These are phyloP conservation scores for Tenthredo scrophulariae DNA, from an alignment of 2,888 invertebrate genomes.

Conservation along the genomic window DNA sequence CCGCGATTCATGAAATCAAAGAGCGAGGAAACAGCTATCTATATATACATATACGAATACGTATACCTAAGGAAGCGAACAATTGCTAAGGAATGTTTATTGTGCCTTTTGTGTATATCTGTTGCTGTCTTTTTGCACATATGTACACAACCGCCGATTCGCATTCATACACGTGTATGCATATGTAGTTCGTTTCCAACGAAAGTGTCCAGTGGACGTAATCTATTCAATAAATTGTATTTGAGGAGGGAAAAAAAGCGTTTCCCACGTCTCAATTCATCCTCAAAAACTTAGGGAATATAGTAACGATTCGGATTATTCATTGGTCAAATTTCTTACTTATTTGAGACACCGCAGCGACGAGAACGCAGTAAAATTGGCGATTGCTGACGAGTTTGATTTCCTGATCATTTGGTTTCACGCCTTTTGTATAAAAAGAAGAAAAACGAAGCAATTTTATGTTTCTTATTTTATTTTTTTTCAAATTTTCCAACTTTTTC, in stretches of 20 bases:
- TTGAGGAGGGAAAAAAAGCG: too few species aligned
- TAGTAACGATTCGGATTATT: too few species aligned
- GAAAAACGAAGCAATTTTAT: not conserved
- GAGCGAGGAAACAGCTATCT: conserved; percentile 23
- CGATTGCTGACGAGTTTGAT: too few species aligned
- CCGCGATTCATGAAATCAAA: conserved; percentile 24
- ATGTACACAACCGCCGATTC: not conserved
- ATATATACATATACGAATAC: not conserved
- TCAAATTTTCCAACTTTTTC: not conserved
- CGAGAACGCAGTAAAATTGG: too few species aligned
- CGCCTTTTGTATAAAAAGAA: not conserved
- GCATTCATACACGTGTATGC: not conserved
- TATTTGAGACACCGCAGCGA: too few species aligned
- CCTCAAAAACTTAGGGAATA: too few species aligned
- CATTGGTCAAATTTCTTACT: too few species aligned
- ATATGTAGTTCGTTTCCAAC: not conserved
- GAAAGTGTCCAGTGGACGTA: conserved; percentile 12
- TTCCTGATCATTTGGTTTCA: too few species aligned
- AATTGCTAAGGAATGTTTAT: conserved; percentile 44
- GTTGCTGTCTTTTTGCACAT: not conserved
- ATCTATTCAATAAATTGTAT: not conserved
- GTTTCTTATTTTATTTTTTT: too few species aligned
- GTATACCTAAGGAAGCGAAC: conserved; percentile 17
- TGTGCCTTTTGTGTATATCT: not conserved
- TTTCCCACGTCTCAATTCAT: too few species aligned